These are phyloP conservation scores for Griposia aprilina DNA, from an alignment of 2,888 invertebrate species.

Conservation along the genomic window DNA sequence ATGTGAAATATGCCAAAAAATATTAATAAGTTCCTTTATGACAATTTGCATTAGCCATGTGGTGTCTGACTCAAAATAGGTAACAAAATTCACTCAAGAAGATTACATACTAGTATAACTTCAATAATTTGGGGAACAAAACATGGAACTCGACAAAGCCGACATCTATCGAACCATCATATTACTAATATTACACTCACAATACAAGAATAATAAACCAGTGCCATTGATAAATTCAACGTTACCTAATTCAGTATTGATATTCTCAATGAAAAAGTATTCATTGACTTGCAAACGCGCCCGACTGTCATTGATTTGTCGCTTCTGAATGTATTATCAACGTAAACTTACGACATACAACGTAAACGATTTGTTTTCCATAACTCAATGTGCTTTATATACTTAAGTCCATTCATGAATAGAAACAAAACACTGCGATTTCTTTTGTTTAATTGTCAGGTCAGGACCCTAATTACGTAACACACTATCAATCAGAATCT, in stretches of 20 bases:
- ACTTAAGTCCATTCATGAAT: slow-evolving; percentile 21
- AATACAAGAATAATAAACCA: not conserved
- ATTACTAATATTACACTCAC: not conserved
- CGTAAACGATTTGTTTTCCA: slow-evolving; percentile 27
- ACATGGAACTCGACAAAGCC: not conserved
- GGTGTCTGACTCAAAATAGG: not conserved
- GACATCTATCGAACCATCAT: not conserved
- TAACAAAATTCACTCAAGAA: too few relatives aligned
- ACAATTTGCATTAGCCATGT: too few relatives aligned
- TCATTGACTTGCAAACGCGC: slow-evolving; percentile 45
- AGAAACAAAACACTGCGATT: slow-evolving; percentile 30
- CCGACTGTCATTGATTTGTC: slow-evolving; percentile 33
- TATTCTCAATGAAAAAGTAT: slow-evolving; percentile 29
- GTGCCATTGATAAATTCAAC: slow-evolving; percentile 24
- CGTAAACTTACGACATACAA: slow-evolving; percentile 9
- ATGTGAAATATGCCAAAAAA: too few relatives aligned
- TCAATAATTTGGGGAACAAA: not conserved
- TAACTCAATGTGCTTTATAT: slow-evolving; percentile 11
- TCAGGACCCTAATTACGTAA: too few relatives aligned
- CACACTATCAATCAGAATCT: too few relatives aligned
- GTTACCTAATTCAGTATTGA: slow-evolving; percentile 8
- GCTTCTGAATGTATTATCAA: slow-evolving; percentile 16
- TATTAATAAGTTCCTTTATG: too few relatives aligned
- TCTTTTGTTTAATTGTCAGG: not conserved
- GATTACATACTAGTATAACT: too few relatives aligned